These are phyloP conservation scores for Exaiptasia diaphana DNA, from an alignment of 64 coral and sea anemone genomes.

Conservation along the genomic window DNA sequence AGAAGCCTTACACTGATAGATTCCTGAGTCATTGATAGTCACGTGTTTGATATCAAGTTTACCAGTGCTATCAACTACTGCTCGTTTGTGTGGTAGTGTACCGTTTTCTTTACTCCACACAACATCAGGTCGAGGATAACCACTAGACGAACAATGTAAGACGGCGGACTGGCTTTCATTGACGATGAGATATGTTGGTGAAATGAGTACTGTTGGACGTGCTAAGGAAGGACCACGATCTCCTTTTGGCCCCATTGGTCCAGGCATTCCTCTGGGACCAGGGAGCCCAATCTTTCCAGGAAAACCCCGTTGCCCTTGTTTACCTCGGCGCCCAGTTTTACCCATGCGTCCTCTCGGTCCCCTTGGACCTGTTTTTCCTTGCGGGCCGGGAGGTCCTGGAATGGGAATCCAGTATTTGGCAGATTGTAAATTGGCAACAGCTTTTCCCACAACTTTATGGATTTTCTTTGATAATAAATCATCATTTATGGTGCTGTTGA, in stretches of 20 bases:
- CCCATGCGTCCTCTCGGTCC: too few species aligned
- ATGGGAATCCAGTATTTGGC: too few species aligned
- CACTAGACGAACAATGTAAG: slow-evolving; percentile 48
- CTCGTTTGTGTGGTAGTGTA: not conserved
- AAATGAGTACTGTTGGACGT: not conserved
- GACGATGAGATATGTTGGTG: not conserved
- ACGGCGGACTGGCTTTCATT: slow-evolving; percentile 30
- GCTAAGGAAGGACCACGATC: slow-evolving; percentile 22
- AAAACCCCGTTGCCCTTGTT: too few species aligned
- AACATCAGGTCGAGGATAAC: slow-evolving; percentile 27
- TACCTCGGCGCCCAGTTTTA: too few species aligned
- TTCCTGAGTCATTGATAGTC: slow-evolving; percentile 28
- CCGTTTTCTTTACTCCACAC: slow-evolving; percentile 19
- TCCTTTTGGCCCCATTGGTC: slow-evolving; percentile 13
- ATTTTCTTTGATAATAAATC: too few species aligned
- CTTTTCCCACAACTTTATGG: too few species aligned
- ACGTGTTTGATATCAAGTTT: slow-evolving; percentile 1
- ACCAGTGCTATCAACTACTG: not conserved
- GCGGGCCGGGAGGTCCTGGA: too few species aligned
- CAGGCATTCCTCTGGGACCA: too few species aligned
- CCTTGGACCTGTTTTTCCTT: too few species aligned
- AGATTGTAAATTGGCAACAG: too few species aligned
- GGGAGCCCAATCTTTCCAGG: too few species aligned
- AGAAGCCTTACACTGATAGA: slow-evolving; percentile 43
- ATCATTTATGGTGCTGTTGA: too few species aligned